Percentiles rank a stretch among this genome's conserved stretches.
Evolutionary conservation across 1,140 invertebrate species (phyloP).

Genomic region (Octopus sinensis): DNA sequence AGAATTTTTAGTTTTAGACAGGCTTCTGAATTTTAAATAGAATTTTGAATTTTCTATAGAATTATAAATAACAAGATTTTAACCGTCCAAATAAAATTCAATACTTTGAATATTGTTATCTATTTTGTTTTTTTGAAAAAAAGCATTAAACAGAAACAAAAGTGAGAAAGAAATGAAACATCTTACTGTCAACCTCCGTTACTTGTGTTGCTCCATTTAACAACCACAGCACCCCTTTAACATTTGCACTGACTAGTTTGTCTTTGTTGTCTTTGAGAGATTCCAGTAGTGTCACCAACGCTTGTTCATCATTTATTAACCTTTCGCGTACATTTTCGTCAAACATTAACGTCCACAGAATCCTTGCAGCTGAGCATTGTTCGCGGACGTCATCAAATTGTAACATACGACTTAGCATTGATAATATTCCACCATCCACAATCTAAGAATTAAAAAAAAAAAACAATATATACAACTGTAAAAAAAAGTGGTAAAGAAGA

Average conservation of each 20-base stretch:
- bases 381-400: slow-evolving; percentile 37
- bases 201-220: slow-evolving; percentile 46
- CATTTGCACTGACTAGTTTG: slow-evolving; percentile 37
- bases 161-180: neutral
- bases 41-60: no score
- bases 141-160: no score
- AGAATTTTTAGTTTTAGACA: no score
- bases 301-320: slow-evolving; percentile 27
- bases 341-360: slow-evolving; percentile 47
- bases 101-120: no score
- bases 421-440: slow-evolving; percentile 40
- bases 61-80: no score
- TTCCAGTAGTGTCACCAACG: slow-evolving; percentile 39
- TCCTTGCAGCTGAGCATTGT: slow-evolving; percentile 34
- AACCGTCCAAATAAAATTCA: no score
- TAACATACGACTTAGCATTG: slow-evolving; percentile 40
- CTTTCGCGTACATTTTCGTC: slow-evolving; percentile 40
- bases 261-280: slow-evolving; percentile 36
- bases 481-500: no score
- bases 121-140: no score
- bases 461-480: no score
- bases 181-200: slow-evolving; percentile 34
- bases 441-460: slow-evolving; percentile 30
- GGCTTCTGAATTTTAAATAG: no score
- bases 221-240: slow-evolving; percentile 44